A percentile compares a stretch with the other conserved stretches of the same genome.
Conservation (phyloP, 2,113 vertebrate genomes). For the crab-eating macaque (Macaca fascicularis) region T2T-MFA8v1.1 NC_088384.1:15003001-15003500, state of each 20-base stretch:
- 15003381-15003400: accelerated
- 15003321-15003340: not conserved
- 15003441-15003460: not conserved
- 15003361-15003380: not conserved
- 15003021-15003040: too few species aligned
- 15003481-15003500: not conserved
- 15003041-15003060: too few species aligned
- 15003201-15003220: not conserved
- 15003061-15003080: too few species aligned
- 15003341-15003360: not conserved
- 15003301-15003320: not conserved
- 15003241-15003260: accelerated
- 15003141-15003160: not conserved
- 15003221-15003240: not conserved
- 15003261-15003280: not conserved
- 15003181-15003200: not conserved
- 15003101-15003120: too few species aligned
- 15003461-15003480: not conserved
- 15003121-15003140: not conserved
- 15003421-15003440: not conserved
- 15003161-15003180: not conserved
- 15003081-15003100: too few species aligned
- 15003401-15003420: not conserved
- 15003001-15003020: too few species aligned
- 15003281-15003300: not conserved